Base-by-base conservation (phyloP, 2,888 invertebrate genomes). In the Cylindroiulus punctatus region DNA sequence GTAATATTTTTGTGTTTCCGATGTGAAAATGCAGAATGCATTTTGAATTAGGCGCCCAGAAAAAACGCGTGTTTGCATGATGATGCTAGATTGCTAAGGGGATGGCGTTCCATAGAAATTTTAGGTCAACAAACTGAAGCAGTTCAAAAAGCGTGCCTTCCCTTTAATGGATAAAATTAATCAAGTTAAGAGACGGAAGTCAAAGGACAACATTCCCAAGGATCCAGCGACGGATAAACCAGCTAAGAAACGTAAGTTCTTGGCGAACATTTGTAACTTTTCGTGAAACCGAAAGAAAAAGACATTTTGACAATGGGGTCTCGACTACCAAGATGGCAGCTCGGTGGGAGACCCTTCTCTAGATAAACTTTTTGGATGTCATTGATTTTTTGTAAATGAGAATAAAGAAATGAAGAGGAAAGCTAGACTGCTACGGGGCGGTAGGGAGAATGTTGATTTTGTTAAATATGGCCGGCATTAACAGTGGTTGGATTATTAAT, bases 121-220 rank as follows among this genome's bases (percentile, higher is more conserved):
- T 65, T 65, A 65, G 65, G 65, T 65, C 65, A 65, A 65, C 65
- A 65, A 65, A 65, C 65, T 65, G 65, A 65, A 65, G 82, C 36
- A 36, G 36, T 82, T 82, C n/a, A 42, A 36, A 82, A 36, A 82
- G n/a, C 82, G 82, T 82, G 82, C 40, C 40, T 40, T 82, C 12
- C 82, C 82, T 26, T 65, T 65, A 82, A 82, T 82, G 82, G 82
- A 82, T 36, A 82, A 82, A 82, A 40, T 42, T n/a, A 36, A 82
- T 36, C 82, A 40, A 42, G 42, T 42, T 40, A 82, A 82, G 36
- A 82, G 82, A 30, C 82, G 82, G n/a, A 82, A 82, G 82, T 82
- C 82, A 42, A 82, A 82, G n/a, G 82, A 82, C 7, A 82, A 82
- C 42, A 36, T 40, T 82, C 36, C 36, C 40, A 82, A 36, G 42